phyloP scores from a whole-genome alignment of 2,797 vertebrate genomes.

The Phrynocephalus guinanensis region DNA sequence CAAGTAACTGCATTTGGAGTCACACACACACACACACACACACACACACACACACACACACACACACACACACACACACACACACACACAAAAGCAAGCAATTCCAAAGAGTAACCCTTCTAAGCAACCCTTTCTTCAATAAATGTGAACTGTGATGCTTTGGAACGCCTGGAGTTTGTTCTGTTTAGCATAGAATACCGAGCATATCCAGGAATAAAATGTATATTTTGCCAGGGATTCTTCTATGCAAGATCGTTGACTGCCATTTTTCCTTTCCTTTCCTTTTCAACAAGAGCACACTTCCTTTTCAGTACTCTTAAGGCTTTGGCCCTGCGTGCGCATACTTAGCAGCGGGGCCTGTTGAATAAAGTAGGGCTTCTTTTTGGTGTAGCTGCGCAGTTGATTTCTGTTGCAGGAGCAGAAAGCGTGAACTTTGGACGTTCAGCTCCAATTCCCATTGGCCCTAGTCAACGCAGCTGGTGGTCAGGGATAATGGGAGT shows the following conservation, averaged over 20 bases:
- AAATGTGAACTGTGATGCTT: constrained; percentile 42
- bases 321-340: not conserved
- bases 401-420: not conserved
- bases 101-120: constrained; percentile 66
- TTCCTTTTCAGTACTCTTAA: not conserved
- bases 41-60: constrained; percentile 14
- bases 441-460: not conserved
- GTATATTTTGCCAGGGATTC: constrained; percentile 58
- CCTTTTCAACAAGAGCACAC: constrained; percentile 16
- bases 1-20: constrained; percentile 57
- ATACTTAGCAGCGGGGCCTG: not conserved
- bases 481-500: not conserved
- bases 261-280: not conserved
- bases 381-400: not conserved
- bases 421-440: not conserved
- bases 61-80: constrained; percentile 29
- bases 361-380: too few relatives aligned
- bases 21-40: constrained; percentile 18
- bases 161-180: constrained; percentile 30
- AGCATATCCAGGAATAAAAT: constrained; percentile 34
- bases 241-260: constrained; percentile 71
- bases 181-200: constrained; percentile 45
- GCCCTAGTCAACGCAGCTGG: not conserved
- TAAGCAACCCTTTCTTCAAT: constrained; percentile 27
- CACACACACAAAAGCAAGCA: not conserved